Evolutionary conservation across 1,140 invertebrate species (phyloP).

Genomic region (Acyrthosiphon pisum): DNA sequence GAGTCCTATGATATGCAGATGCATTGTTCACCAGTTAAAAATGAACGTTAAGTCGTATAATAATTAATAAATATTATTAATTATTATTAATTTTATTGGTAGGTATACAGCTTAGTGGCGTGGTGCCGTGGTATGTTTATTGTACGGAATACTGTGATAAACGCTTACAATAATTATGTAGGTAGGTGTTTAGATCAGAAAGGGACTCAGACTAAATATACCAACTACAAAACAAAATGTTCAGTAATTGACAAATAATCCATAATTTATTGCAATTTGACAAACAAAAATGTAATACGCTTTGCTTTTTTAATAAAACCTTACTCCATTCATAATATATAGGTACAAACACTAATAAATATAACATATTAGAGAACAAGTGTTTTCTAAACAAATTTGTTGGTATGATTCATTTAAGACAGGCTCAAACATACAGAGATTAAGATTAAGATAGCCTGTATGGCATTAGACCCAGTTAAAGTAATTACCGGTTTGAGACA

Average conservation of each 20-base stretch:
- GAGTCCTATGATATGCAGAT: background rate
- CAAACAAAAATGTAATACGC: background rate
- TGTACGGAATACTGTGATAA: background rate
- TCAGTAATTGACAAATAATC: background rate
- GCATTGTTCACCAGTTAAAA: background rate
- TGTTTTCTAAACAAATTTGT: conserved; percentile 8
- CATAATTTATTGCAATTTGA: background rate
- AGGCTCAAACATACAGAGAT: background rate
- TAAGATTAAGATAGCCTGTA: background rate
- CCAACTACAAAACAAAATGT: background rate
- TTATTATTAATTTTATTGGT: background rate
- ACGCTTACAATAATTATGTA: too few relatives aligned
- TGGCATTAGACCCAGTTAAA: background rate
- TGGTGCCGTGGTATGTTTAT: background rate
- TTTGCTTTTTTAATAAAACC: background rate
- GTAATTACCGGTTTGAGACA: background rate
- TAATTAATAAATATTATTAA: too few relatives aligned
- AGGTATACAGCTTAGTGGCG: background rate
- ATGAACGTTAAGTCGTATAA: background rate
- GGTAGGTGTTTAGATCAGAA: background rate
- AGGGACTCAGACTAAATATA: background rate
- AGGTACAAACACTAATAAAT: background rate
- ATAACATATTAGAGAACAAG: background rate
- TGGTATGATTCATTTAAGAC: background rate
- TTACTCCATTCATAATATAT: background rate